Evolutionary conservation across 2,113 vertebrate species (phyloP).

Genomic region (Daphoenositta chrysoptera): DNA sequence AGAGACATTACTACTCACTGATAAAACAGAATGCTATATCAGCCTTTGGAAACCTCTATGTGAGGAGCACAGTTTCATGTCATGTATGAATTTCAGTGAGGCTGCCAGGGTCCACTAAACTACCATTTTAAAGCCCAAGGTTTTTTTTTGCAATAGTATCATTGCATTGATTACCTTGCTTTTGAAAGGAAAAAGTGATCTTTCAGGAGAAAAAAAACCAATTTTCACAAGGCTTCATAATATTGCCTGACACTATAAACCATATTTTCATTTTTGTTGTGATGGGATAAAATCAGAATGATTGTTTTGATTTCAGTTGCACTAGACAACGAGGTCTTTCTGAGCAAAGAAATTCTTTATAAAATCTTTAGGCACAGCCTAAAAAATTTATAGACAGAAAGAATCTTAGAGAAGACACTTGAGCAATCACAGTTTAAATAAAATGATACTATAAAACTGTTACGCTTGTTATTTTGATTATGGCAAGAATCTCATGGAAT

Average conservation of each 20-base stretch:
- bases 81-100: neutral
- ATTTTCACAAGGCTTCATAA: neutral
- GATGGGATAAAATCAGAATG: neutral
- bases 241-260: neutral
- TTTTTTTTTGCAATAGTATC: neutral
- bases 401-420: neutral
- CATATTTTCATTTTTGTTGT: neutral
- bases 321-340: neutral
- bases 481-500: neutral
- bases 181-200: neutral
- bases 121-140: neutral
- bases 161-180: neutral
- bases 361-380: neutral
- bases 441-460: neutral
- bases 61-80: neutral
- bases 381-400: neutral
- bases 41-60: neutral
- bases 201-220: neutral
- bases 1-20: neutral
- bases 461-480: neutral
- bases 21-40: neutral
- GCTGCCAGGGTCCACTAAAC: neutral
- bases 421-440: neutral
- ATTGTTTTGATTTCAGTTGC: neutral
- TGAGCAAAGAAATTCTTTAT: neutral